Evolutionary conservation across 2,113 vertebrate genomes (phyloP).

Genomic region (Caretta caretta): DNA sequence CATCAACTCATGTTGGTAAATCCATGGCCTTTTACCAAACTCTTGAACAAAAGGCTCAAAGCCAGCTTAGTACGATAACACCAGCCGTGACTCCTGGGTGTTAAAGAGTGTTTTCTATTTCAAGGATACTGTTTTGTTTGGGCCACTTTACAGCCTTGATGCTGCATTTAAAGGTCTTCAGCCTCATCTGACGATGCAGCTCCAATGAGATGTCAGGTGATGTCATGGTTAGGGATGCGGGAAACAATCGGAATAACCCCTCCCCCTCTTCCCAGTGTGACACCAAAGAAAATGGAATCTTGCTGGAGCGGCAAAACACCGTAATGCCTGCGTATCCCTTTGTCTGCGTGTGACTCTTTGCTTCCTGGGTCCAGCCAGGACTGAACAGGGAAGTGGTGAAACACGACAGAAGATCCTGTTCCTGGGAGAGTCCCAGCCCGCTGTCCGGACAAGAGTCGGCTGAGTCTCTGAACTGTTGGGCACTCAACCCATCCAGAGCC

Average conservation of each 20-base stretch:
- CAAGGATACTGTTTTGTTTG: background rate
- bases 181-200: background rate
- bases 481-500: no score
- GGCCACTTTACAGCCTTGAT: background rate
- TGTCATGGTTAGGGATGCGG: background rate
- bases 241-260: background rate
- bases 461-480: no score
- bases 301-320: no score
- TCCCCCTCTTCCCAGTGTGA: background rate
- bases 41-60: background rate
- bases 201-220: background rate
- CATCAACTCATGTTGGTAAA: rapidly evolving
- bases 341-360: background rate
- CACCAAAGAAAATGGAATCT: background rate
- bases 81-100: background rate
- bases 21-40: no score
- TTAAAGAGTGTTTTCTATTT: background rate
- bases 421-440: no score
- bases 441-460: background rate
- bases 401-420: no score
- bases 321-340: background rate
- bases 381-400: background rate
- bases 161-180: background rate
- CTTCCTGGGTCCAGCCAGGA: background rate
- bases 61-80: background rate